phyloP scores from a whole-genome alignment of 1,140 invertebrate genomes.

The Brachystomella parvula region DNA sequence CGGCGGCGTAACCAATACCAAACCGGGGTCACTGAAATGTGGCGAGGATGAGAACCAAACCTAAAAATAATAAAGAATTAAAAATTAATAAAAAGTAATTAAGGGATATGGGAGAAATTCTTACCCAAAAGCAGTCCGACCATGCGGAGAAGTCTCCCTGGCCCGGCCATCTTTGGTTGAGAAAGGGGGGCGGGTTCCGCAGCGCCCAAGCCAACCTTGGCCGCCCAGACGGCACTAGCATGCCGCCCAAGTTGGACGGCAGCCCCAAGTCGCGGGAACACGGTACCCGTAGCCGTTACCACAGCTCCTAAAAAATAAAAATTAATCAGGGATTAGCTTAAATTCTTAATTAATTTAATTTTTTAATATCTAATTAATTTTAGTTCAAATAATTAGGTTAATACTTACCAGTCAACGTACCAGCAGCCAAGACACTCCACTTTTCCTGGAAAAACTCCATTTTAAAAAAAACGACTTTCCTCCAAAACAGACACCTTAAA shows the following conservation, averaged over 20 bases:
- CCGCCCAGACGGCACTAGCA: background rate
- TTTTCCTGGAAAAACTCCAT: background rate
- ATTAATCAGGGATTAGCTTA: too few species aligned
- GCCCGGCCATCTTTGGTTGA: background rate
- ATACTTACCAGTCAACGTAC: background rate
- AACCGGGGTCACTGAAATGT: too few species aligned
- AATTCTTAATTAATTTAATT: background rate
- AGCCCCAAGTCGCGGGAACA: background rate
- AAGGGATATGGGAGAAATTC: background rate
- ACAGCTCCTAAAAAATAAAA: background rate
- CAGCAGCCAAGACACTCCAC: background rate
- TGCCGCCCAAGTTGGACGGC: background rate
- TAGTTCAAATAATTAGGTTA: too few species aligned
- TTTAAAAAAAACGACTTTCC: background rate
- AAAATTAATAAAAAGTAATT: too few species aligned
- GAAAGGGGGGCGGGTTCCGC: background rate
- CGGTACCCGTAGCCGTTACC: background rate
- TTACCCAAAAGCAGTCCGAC: background rate
- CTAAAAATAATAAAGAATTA: too few species aligned
- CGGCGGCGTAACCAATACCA: too few species aligned
- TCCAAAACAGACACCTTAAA: too few species aligned
- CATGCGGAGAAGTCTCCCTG: background rate
- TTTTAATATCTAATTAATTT: too few species aligned
- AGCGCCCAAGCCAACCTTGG: background rate
- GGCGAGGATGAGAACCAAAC: too few species aligned